Evolutionary conservation across 2,113 vertebrate species (phyloP).

Genomic region (Hippocampus guttulatus): DNA sequence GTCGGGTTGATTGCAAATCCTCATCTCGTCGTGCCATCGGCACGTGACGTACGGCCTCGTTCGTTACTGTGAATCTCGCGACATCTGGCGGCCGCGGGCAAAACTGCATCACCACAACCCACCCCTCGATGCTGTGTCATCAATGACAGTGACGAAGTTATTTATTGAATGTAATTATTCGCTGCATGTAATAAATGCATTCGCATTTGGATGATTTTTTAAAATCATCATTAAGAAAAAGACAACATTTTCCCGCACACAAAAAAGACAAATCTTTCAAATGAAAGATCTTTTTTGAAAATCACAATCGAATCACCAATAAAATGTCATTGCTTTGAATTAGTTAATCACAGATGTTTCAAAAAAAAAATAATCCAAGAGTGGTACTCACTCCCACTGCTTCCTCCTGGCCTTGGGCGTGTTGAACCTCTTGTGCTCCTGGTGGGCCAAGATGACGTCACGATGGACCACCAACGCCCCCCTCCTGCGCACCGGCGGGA

Average conservation of each 20-base stretch:
- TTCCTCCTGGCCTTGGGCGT: constrained; percentile 82
- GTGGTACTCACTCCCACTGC: constrained; percentile 86
- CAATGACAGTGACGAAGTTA: not conserved
- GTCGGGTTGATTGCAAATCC: not conserved
- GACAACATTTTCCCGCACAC: too few species aligned
- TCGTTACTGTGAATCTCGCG: constrained; percentile 19
- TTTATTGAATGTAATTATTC: not conserved
- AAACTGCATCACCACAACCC: not conserved
- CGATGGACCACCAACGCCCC: constrained; percentile 82
- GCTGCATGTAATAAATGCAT: not conserved
- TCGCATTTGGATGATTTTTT: not conserved
- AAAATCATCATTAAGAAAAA: too few species aligned
- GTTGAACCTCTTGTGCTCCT: constrained; percentile 82
- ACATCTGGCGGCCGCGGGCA: constrained; percentile 9
- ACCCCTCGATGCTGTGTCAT: too few species aligned
- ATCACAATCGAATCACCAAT: too few species aligned
- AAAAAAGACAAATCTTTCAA: too few species aligned
- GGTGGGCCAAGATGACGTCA: constrained; percentile 83
- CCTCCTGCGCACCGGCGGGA: constrained; percentile 66
- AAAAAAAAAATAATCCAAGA: not conserved
- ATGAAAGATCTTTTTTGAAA: too few species aligned
- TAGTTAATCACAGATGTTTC: too few species aligned
- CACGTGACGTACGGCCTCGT: too few species aligned
- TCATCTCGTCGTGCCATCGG: not conserved
- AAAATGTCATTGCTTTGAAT: too few species aligned